These are phyloP conservation scores for Brenthis hecate DNA, from an alignment of 2,888 invertebrate genomes.

Conservation along the genomic window DNA sequence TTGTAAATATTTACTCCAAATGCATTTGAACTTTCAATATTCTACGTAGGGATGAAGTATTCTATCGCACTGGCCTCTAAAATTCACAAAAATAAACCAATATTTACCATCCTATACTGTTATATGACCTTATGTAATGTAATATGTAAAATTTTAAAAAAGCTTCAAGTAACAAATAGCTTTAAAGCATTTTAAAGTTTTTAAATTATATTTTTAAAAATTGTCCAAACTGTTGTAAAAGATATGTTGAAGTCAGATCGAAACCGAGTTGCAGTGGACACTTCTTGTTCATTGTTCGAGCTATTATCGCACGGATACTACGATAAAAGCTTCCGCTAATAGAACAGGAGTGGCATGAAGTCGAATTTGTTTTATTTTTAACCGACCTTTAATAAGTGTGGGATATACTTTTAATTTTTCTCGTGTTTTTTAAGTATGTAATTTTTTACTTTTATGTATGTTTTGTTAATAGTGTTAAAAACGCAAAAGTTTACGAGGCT, in stretches of 20 bases:
- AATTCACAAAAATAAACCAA: too few species aligned
- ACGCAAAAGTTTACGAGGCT: not conserved
- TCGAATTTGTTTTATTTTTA: slow-evolving; percentile 1
- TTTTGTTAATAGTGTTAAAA: too few species aligned
- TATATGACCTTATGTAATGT: too few species aligned
- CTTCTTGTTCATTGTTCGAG: slow-evolving; percentile 35
- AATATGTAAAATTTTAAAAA: too few species aligned
- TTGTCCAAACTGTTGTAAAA: not conserved
- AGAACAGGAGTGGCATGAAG: slow-evolving; percentile 29
- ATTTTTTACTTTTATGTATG: not conserved
- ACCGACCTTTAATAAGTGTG: not conserved
- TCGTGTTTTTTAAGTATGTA: not conserved
- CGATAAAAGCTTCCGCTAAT: slow-evolving; percentile 43
- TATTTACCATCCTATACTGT: too few species aligned
- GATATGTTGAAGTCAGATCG: slow-evolving; percentile 5
- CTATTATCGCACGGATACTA: slow-evolving; percentile 32
- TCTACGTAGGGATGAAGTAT: too few species aligned
- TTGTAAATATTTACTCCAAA: too few species aligned
- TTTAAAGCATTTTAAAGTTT: too few species aligned
- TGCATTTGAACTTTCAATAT: too few species aligned
- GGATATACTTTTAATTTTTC: not conserved
- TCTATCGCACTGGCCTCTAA: too few species aligned
- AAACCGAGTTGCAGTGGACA: slow-evolving; percentile 20
- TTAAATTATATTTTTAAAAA: too few species aligned
- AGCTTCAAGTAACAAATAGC: too few species aligned